Evolutionary conservation across 2,888 invertebrate genomes (phyloP), one percentile per base, ranked within the genome.

Genomic region (Invenusta paracnida): DNA sequence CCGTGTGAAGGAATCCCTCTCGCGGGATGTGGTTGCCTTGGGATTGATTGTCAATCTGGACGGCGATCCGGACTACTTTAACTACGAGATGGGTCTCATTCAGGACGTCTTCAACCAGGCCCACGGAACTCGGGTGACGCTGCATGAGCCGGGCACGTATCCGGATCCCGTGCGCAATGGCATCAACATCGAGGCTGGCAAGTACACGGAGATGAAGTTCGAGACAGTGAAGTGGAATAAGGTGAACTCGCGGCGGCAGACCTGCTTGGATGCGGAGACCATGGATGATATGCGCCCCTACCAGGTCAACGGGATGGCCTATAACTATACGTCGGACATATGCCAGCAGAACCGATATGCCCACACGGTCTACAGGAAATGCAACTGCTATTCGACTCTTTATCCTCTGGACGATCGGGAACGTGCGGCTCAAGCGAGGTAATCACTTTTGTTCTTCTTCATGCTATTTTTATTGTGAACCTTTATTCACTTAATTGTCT

Each of bases 71-170:
- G 29, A 79, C 29, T 2, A 83, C 48, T 81, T 67, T 13, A 84
- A 84, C 48, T 23, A 27, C 67, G 85, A 30, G 31, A 28, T 85
- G 1, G 85, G 85, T 5, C 30, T 85, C 1, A 25, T 85, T 11
- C 85, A 85, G 27, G 85, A 85, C n/a, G 81, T 85, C 1, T 81
- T 85, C 81, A 81, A 30, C 28, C 85, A 85, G 28, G 85, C 85
- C 29, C 85, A 85, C 29, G 85, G 85, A 25, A 79, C 67, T 29
- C 73, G 85, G 23, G 67, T 85, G 23, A 1, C 79, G 1, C 5
- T 85, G 1, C 85, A 85, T 29, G 81, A 79, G 79, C 81, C 81
- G n/a, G 30, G 27, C 2, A 85, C 81, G 0, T 81, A 79, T 29
- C 29, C 85, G 27, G 85, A 85, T 30, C 79, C 79, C 0, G 67